These are phyloP conservation scores for Centropristis striata DNA, from an alignment of 2,113 vertebrate species.

Conservation along the genomic window DNA sequence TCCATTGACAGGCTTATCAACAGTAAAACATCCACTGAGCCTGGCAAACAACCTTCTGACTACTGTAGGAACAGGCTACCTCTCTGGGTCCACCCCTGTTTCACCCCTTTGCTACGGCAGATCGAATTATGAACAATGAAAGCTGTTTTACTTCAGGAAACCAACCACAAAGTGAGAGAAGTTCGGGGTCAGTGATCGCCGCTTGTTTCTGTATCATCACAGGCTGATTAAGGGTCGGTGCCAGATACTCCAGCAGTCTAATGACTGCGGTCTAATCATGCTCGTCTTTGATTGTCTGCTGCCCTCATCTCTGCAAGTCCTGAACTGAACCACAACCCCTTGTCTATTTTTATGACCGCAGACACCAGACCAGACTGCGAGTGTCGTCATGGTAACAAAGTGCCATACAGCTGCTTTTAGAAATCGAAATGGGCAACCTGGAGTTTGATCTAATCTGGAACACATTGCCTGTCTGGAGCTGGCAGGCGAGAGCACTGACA, in stretches of 20 bases:
- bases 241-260: constrained; percentile 17
- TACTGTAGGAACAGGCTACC: too few species aligned
- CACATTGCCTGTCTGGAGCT: constrained; percentile 49
- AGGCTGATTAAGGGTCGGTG: constrained; percentile 14
- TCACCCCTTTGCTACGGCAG: constrained; percentile 9
- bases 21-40: too few species aligned
- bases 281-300: constrained; percentile 36
- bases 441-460: constrained; percentile 72
- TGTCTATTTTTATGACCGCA: constrained; percentile 68
- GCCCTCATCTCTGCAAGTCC: constrained; percentile 41
- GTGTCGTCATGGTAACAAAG: constrained; percentile 81
- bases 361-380: constrained; percentile 53
- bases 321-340: constrained; percentile 48
- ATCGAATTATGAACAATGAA: constrained; percentile 2
- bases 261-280: constrained; percentile 31
- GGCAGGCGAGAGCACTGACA: constrained; percentile 34
- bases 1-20: too few species aligned
- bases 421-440: constrained; percentile 66
- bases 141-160: neutral
- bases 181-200: neutral
- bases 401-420: constrained; percentile 65
- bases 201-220: constrained; percentile 17
- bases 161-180: neutral
- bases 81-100: neutral
- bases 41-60: too few species aligned